Evolutionary conservation across 2,888 invertebrate genomes (phyloP).

Genomic region (Drosophila mimetica): DNA sequence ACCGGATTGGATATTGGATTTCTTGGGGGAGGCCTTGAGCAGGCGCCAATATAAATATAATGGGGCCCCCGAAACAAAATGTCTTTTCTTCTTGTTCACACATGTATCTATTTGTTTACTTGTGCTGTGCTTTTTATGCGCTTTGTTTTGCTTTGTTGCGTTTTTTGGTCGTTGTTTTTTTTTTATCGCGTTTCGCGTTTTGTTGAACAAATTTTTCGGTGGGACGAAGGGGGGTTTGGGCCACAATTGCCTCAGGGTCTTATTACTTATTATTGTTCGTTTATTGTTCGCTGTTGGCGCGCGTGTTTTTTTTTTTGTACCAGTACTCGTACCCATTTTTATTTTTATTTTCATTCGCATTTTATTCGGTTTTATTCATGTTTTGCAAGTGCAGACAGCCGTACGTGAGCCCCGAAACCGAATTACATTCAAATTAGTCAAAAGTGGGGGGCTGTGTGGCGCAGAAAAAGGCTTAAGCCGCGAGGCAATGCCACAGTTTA

Average conservation of each 20-base stretch:
- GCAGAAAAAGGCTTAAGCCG: slow-evolving; percentile 9
- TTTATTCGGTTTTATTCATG: slow-evolving; percentile 62
- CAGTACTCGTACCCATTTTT: slow-evolving; percentile 3
- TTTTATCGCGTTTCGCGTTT: slow-evolving; percentile 32
- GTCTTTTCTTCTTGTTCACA: slow-evolving; percentile 38
- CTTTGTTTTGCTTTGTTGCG: slow-evolving; percentile 33
- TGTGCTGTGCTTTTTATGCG: slow-evolving; percentile 30
- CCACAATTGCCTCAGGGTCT: slow-evolving; percentile 49
- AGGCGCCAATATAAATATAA: slow-evolving; percentile 25
- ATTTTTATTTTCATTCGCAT: slow-evolving; percentile 30
- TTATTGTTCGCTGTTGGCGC: slow-evolving; percentile 55
- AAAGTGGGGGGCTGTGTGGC: slow-evolving; percentile 1
- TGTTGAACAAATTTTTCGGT: slow-evolving; percentile 35
- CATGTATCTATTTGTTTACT: slow-evolving; percentile 31
- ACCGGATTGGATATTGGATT: slow-evolving; percentile 8
- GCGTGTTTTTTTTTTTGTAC: slow-evolving; percentile 27
- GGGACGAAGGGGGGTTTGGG: neutral
- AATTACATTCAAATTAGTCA: slow-evolving; percentile 72
- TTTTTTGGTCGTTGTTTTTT: slow-evolving; percentile 21
- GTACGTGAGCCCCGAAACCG: slow-evolving; percentile 57
- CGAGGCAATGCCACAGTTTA: slow-evolving; percentile 41
- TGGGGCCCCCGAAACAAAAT: slow-evolving; percentile 17
- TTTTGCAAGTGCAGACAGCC: slow-evolving; percentile 55
- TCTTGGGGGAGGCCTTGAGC: slow-evolving; percentile 14
- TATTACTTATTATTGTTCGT: slow-evolving; percentile 51